Evolutionary conservation across 2,113 vertebrate genomes (phyloP).

Genomic region (Bubalus kerabau): DNA sequence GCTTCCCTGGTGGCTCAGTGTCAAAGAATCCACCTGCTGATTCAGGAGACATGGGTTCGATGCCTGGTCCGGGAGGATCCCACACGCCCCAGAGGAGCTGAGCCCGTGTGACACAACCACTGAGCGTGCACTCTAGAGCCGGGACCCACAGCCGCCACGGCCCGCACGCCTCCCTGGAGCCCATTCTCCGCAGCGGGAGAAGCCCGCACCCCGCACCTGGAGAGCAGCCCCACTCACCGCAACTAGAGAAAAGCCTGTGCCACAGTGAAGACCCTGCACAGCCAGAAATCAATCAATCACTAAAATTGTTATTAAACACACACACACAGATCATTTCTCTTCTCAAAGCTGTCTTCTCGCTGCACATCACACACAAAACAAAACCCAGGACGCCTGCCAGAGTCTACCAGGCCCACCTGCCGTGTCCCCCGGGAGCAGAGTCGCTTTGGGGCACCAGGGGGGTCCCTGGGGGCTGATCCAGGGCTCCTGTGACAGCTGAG

Average conservation of each 20-base stretch:
- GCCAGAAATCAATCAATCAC: background rate
- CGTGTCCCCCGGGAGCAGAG: background rate
- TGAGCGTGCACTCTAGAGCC: background rate
- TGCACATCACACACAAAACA: background rate
- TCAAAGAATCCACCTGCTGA: background rate
- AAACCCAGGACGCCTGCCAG: background rate
- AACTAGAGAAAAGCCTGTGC: accelerated
- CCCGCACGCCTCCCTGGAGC: background rate
- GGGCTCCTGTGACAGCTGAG: background rate
- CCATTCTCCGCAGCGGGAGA: accelerated
- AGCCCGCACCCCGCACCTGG: background rate
- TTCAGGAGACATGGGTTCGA: background rate
- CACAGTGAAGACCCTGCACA: background rate
- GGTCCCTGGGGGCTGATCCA: accelerated
- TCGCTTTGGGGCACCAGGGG: accelerated
- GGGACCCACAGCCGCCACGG: accelerated
- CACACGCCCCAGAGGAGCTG: background rate
- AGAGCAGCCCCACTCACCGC: background rate
- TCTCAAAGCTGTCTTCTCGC: no score
- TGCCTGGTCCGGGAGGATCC: background rate
- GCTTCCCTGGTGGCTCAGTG: background rate
- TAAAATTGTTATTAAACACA: background rate
- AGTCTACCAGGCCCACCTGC: background rate
- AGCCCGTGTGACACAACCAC: accelerated
- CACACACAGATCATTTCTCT: background rate